These are phyloP conservation scores for Sphecodes monilicornis DNA, from an alignment of 2,888 invertebrate genomes.

Conservation along the genomic window DNA sequence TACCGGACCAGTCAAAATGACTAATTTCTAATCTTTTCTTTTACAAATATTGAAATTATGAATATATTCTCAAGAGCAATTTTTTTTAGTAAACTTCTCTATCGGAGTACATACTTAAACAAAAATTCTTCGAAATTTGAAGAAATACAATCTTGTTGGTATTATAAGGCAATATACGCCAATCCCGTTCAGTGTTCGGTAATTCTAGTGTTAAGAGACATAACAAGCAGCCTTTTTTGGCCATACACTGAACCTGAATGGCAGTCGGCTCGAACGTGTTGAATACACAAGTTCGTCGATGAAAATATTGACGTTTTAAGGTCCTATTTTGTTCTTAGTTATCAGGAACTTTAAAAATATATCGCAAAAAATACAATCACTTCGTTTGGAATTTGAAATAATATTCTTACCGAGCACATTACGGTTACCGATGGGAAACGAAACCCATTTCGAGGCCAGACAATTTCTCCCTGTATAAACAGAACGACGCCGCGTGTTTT, in stretches of 20 bases:
- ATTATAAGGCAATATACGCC: too few relatives aligned
- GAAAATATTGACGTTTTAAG: neutral
- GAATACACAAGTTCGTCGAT: too few relatives aligned
- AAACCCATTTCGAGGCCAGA: neutral
- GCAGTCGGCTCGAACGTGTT: neutral
- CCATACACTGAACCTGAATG: neutral
- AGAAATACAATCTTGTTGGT: too few relatives aligned
- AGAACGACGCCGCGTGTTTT: neutral
- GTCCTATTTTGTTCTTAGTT: neutral
- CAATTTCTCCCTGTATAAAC: conserved; percentile 11
- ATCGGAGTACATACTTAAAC: too few relatives aligned
- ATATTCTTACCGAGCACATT: neutral
- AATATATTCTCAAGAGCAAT: too few relatives aligned
- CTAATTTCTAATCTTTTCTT: too few relatives aligned
- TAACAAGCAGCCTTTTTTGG: neutral
- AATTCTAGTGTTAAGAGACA: too few relatives aligned
- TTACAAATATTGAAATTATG: too few relatives aligned
- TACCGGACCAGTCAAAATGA: too few relatives aligned
- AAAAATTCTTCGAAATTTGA: too few relatives aligned
- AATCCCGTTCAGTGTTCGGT: too few relatives aligned
- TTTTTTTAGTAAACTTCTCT: too few relatives aligned
- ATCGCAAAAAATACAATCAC: neutral
- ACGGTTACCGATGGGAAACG: neutral
- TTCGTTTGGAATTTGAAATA: neutral
- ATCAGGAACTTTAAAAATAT: neutral